Percentiles rank a stretch among this genome's conserved stretches.
Conservation (phyloP, 2,888 invertebrate species). For the Clostera curtula region DNA sequence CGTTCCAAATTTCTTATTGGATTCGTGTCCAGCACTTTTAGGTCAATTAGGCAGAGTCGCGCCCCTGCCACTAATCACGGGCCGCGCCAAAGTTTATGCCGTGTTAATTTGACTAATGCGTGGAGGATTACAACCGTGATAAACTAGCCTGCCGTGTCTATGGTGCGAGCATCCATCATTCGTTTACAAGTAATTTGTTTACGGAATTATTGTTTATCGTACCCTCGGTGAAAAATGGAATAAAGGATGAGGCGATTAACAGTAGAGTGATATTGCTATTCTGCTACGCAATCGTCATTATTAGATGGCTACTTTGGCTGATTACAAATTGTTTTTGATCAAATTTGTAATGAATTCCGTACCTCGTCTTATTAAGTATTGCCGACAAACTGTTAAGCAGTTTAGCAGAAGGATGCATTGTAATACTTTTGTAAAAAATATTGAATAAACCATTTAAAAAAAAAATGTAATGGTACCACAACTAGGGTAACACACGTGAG, state of each 20-base stretch:
- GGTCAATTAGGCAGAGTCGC: constrained; percentile 73
- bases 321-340: too few relatives aligned
- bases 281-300: too few relatives aligned
- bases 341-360: too few relatives aligned
- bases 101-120: constrained; percentile 76
- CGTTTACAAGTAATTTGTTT: constrained; percentile 42
- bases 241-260: background rate
- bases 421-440: too few relatives aligned
- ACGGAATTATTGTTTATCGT: constrained; percentile 26
- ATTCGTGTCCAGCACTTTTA: constrained; percentile 73
- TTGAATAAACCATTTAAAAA: too few relatives aligned
- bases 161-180: constrained; percentile 38
- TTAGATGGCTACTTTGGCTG: too few relatives aligned
- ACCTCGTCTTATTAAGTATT: too few relatives aligned
- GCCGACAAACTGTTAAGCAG: too few relatives aligned
- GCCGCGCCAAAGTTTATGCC: constrained; percentile 68
- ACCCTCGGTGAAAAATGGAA: constrained; percentile 11
- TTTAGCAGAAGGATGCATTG: too few relatives aligned
- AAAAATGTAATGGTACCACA: too few relatives aligned
- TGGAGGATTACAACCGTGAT: constrained; percentile 54
- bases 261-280: background rate
- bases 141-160: constrained; percentile 44
- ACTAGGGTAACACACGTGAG: too few relatives aligned
- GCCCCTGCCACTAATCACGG: constrained; percentile 66
- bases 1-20: constrained; percentile 58